Evolutionary conservation across 1,140 invertebrate species (phyloP), one percentile per base, ranked within the genome.

Genomic region (Condylostylus longicornis): DNA sequence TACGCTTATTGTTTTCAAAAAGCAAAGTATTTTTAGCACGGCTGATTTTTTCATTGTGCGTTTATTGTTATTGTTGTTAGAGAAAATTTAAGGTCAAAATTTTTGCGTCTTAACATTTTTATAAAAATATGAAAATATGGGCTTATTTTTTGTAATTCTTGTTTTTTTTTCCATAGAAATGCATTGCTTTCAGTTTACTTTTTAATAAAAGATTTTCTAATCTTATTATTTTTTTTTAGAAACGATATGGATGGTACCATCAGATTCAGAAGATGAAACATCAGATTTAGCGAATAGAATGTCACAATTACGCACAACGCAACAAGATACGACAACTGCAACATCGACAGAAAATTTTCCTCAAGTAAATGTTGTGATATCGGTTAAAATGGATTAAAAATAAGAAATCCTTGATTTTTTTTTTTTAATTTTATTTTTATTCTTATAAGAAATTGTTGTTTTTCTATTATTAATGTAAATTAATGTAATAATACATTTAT

Each of bases 361-460:
- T 44, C 55, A 58, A 50, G 55, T 58, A 28, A 58, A 58, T 39
- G 51, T 58, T 50, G 55, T 58, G 55, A 58, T 58, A 58, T 51
- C 50, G 18, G 50, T 52, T 42, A 54, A 51, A 39, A 58, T 54
- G 35, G 53, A 58, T 51, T 58, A 46, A 57, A 36, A n/a, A n/a
- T n/a, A n/a, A n/a, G n/a, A n/a, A n/a, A n/a, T n/a, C n/a, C n/a
- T n/a, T n/a, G n/a, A n/a, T n/a, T n/a, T n/a, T n/a, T n/a, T n/a
- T n/a, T n/a, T n/a, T n/a, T n/a, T n/a, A n/a, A n/a, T n/a, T n/a
- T n/a, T n/a, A n/a, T n/a, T n/a, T n/a, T n/a, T n/a, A n/a, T n/a
- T n/a, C n/a, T n/a, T n/a, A n/a, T n/a, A n/a, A n/a, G n/a, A n/a
- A n/a, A n/a, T n/a, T n/a, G n/a, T n/a, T n/a, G n/a, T n/a, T n/a